Percentiles rank a stretch among this genome's conserved stretches.
phyloP scores from a whole-genome alignment of 1,140 invertebrate genomes.

The Hyles euphorbiae region DNA sequence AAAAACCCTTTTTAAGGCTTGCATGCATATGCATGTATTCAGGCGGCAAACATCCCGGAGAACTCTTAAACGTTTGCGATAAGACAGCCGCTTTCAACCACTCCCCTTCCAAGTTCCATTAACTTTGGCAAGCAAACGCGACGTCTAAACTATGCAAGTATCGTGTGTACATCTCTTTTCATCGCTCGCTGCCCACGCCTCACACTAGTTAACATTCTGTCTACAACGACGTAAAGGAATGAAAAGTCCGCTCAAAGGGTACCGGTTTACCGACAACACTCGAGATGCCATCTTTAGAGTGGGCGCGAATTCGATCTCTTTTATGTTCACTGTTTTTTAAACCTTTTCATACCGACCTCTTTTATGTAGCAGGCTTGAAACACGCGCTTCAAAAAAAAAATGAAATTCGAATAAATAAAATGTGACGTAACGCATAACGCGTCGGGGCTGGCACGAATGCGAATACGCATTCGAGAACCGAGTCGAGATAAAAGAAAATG shows the following conservation, averaged over 20 bases:
- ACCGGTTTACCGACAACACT: constrained; percentile 30
- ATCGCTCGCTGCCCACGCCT: constrained; percentile 37
- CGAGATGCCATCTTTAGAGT: constrained; percentile 36
- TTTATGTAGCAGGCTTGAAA: constrained; percentile 12
- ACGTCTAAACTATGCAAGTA: constrained; percentile 62
- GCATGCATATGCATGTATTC: no score
- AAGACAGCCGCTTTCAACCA: constrained; percentile 44
- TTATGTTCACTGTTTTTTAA: constrained; percentile 23
- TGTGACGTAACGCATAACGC: constrained; percentile 9
- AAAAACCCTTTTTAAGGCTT: no score
- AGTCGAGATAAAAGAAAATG: neutral
- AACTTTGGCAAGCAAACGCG: constrained; percentile 60
- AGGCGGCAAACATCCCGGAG: constrained; percentile 18
- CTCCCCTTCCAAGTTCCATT: constrained; percentile 50
- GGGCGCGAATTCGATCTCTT: constrained; percentile 40
- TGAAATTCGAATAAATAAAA: constrained; percentile 30
- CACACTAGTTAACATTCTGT: constrained; percentile 41
- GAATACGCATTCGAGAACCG: no score
- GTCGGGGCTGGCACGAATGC: no score
- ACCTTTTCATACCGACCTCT: constrained; percentile 1
- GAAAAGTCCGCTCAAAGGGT: constrained; percentile 40
- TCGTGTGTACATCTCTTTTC: constrained; percentile 68
- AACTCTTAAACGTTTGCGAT: constrained; percentile 31
- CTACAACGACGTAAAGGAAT: constrained; percentile 31
- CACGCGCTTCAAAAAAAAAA: constrained; percentile 8